Conservation (phyloP, 2,113 vertebrate species). For the Sebastes fasciatus region DNA sequence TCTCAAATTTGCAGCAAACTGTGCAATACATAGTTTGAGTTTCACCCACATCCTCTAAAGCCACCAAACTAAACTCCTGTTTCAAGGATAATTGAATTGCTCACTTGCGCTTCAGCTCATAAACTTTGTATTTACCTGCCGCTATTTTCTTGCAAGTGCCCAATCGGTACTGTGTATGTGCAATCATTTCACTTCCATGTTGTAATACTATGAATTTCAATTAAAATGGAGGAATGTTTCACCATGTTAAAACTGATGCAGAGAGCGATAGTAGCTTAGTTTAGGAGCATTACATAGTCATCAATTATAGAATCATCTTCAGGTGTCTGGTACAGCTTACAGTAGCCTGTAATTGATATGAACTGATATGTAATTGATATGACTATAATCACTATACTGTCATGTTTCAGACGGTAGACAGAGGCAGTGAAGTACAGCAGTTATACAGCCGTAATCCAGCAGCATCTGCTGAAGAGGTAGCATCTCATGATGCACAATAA, state of each 20-base stretch:
- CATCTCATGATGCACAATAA: neutral
- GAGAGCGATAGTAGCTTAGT: neutral
- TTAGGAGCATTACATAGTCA: neutral
- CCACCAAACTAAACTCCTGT: too few species aligned
- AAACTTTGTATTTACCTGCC: too few species aligned
- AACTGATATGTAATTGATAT: neutral
- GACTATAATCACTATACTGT: neutral
- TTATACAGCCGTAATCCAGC: conserved; percentile 1
- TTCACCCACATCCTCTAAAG: too few species aligned
- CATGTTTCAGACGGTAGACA: neutral
- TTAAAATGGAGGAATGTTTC: neutral
- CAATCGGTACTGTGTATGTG: too few species aligned
- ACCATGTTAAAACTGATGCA: neutral
- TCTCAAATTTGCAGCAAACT: too few species aligned
- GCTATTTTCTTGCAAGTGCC: too few species aligned
- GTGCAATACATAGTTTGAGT: too few species aligned
- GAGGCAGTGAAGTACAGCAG: neutral
- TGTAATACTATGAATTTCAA: neutral
- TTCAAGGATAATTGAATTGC: too few species aligned
- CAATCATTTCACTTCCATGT: neutral
- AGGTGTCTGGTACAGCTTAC: neutral
- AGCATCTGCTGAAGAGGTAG: conserved; percentile 31
- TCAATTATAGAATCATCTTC: neutral
- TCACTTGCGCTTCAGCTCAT: too few species aligned
- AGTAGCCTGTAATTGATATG: neutral